Evolutionary conservation across 2,797 vertebrate genomes (phyloP).

Genomic region (Cynopterus sphinx): DNA sequence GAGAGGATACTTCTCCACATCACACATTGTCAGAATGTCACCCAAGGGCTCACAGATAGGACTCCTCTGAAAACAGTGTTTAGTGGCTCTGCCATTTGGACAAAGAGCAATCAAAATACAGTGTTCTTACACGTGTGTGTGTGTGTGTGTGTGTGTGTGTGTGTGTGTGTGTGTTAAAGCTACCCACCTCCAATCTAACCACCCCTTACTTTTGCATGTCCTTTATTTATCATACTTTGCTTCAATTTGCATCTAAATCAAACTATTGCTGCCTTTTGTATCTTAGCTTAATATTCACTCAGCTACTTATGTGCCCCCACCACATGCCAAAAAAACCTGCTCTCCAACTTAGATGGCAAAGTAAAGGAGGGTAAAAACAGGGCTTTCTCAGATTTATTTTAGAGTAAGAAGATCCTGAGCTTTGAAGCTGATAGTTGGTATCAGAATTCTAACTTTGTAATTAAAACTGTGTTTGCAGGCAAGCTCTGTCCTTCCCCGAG

Average conservation of each 20-base stretch:
- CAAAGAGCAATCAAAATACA: background rate
- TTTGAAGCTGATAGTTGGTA: background rate
- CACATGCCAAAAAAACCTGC: background rate
- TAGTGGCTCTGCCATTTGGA: background rate
- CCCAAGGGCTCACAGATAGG: background rate
- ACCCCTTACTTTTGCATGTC: background rate
- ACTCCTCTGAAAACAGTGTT: background rate
- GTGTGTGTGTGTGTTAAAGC: background rate
- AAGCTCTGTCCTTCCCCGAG: background rate
- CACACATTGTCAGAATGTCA: background rate
- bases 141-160: no score
- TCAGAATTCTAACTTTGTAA: background rate
- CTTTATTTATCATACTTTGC: background rate
- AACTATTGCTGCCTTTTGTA: background rate
- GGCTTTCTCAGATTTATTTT: background rate
- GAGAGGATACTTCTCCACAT: background rate
- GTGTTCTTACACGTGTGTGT: background rate
- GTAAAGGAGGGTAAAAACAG: background rate
- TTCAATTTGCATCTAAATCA: background rate
- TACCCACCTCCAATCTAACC: background rate
- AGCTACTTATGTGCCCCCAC: background rate
- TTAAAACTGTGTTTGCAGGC: background rate
- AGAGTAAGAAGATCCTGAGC: background rate
- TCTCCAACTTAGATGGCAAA: background rate
- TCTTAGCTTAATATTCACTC: background rate